Evolutionary conservation across 1,140 invertebrate species (phyloP).

Genomic region (Drosophila pseudoobscura): DNA sequence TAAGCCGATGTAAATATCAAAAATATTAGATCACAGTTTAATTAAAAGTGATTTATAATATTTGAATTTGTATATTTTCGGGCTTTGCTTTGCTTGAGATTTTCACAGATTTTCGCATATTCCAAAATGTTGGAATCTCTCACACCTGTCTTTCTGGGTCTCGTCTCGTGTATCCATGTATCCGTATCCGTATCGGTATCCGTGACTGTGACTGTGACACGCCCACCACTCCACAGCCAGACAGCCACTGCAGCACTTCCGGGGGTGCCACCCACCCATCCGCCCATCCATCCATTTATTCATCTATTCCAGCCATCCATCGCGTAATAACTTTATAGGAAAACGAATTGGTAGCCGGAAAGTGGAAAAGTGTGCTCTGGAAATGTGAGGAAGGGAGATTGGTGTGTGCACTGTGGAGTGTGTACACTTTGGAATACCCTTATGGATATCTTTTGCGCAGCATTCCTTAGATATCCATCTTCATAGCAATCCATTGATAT

Average conservation of each 20-base stretch:
- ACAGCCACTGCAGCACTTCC: neutral
- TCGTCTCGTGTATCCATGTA: no score
- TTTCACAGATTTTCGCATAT: no score
- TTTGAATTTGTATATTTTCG: no score
- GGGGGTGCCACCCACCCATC: slow-evolving; percentile 43
- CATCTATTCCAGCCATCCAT: slow-evolving; percentile 1
- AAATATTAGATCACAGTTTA: no score
- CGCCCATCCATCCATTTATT: neutral
- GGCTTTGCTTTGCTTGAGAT: neutral
- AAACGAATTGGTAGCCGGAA: slow-evolving; percentile 50
- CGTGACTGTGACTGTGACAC: slow-evolving; percentile 28
- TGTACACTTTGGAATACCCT: no score
- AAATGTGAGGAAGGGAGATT: slow-evolving; percentile 5
- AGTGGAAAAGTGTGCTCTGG: slow-evolving; percentile 27
- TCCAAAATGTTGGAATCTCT: no score
- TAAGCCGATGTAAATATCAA: no score
- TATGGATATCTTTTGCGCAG: no score
- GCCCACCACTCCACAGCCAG: neutral
- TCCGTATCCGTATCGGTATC: slow-evolving; percentile 30
- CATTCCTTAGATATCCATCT: no score
- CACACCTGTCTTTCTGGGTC: no score
- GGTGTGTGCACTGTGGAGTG: neutral
- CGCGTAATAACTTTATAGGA: slow-evolving; percentile 75
- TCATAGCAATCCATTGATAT: no score
- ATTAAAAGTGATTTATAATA: no score